Conservation (phyloP, 2,888 invertebrate species). For the Thera obeliscata region DNA sequence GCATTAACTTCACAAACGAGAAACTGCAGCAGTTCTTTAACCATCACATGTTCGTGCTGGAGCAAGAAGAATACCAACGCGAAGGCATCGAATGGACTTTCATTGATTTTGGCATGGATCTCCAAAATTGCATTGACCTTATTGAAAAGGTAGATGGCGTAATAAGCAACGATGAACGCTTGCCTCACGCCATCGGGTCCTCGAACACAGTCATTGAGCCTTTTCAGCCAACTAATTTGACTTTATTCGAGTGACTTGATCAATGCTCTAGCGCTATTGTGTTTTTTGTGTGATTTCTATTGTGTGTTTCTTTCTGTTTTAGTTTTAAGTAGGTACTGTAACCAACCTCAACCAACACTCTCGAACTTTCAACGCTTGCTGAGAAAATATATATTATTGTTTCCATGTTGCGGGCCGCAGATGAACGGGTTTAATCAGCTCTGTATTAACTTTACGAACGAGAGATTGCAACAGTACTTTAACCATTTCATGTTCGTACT, state of each 20-base stretch:
- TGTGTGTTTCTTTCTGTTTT: constrained; percentile 56
- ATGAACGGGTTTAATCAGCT: constrained; percentile 97
- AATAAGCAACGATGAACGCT: constrained; percentile 79
- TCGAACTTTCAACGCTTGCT: constrained; percentile 43
- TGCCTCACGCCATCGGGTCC: constrained; percentile 76
- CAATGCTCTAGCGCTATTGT: constrained; percentile 72
- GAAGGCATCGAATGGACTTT: constrained; percentile 98
- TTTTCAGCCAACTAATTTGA: constrained; percentile 33
- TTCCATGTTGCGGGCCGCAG: constrained; percentile 82
- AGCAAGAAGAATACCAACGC: constrained; percentile 97
- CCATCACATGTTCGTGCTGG: constrained; percentile 98
- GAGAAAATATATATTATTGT: constrained; percentile 56
- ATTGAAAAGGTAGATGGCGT: constrained; percentile 94
- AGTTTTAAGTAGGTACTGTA: constrained; percentile 32
- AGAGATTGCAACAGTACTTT: constrained; percentile 98
- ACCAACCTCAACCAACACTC: constrained; percentile 33
- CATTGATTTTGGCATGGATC: constrained; percentile 99
- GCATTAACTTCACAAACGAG: constrained; percentile 99
- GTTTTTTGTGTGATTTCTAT: constrained; percentile 63
- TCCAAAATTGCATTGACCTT: constrained; percentile 97
- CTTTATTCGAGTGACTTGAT: constrained; percentile 64
- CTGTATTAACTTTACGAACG: constrained; percentile 98
- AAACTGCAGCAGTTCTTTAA: constrained; percentile 99
- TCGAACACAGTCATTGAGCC: constrained; percentile 57
- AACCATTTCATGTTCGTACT: constrained; percentile 98